Evolutionary conservation across 2,888 invertebrate species (phyloP).

Genomic region (Mesochorus sp.): DNA sequence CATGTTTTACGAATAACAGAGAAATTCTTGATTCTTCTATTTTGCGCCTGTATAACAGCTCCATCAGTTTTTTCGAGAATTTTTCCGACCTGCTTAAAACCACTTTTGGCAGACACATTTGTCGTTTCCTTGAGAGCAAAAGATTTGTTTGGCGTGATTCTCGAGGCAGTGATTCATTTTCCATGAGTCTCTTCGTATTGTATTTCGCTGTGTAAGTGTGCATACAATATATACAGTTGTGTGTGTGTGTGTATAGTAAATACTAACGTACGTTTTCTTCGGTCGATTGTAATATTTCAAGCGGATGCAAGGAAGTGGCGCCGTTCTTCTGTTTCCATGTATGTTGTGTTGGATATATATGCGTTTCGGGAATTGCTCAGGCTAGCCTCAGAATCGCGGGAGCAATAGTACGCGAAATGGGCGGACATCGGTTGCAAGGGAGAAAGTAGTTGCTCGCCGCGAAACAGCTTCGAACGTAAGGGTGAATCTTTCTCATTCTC

Average conservation of each 20-base stretch:
- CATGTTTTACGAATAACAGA: not conserved
- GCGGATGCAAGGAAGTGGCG: conserved; percentile 52
- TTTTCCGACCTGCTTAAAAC: conserved; percentile 29
- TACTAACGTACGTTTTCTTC: conserved; percentile 46
- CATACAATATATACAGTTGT: conserved; percentile 3
- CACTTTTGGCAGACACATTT: conserved; percentile 52
- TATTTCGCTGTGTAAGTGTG: conserved; percentile 33
- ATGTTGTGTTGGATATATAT: conserved; percentile 1
- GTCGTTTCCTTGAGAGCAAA: conserved; percentile 25
- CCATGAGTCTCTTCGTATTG: conserved; percentile 3
- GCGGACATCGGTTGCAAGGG: conserved; percentile 48
- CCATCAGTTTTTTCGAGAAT: not conserved
- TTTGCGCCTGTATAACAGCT: not conserved
- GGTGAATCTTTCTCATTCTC: conserved; percentile 18
- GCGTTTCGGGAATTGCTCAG: conserved; percentile 51
- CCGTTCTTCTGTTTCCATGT: conserved; percentile 43
- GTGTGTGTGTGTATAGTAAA: conserved; percentile 20
- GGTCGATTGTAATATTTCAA: conserved; percentile 61
- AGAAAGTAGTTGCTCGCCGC: conserved; percentile 51
- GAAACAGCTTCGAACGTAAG: conserved; percentile 37
- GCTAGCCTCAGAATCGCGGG: conserved; percentile 24
- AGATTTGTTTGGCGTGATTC: conserved; percentile 61
- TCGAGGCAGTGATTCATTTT: conserved; percentile 57
- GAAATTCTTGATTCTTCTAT: conserved; percentile 3
- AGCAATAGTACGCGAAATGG: conserved; percentile 40